Evolutionary conservation across 23 tunicate genomes (phyloP).

Genomic region (Ascidia mentula): DNA sequence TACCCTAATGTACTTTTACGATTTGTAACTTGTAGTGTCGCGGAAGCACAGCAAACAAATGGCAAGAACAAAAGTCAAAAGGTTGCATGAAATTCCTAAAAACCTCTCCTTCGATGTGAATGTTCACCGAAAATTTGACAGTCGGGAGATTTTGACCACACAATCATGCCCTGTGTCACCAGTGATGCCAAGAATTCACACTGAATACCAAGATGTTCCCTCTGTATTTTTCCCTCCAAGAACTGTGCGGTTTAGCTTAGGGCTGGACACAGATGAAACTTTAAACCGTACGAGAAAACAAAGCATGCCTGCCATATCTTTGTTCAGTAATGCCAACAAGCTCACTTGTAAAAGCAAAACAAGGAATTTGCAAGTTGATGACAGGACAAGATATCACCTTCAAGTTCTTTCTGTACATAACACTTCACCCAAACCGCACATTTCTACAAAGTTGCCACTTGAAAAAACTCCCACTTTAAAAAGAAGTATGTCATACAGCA

Average conservation of each 20-base stretch:
- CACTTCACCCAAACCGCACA: too few species aligned
- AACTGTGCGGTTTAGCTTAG: neutral
- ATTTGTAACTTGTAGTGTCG: too few species aligned
- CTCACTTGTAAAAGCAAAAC: neutral
- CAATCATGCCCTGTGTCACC: slow-evolving; percentile 49
- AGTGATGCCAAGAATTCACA: neutral
- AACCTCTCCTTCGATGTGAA: neutral
- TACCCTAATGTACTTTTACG: too few species aligned
- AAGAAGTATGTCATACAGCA: slow-evolving; percentile 11
- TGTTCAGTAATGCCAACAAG: neutral
- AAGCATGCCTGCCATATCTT: neutral
- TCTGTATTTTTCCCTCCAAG: neutral
- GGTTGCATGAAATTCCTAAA: neutral
- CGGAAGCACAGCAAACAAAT: slow-evolving; percentile 19
- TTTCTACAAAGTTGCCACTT: too few species aligned
- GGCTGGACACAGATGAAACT: neutral
- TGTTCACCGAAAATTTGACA: neutral
- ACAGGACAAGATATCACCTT: too few species aligned
- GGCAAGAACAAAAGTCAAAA: neutral
- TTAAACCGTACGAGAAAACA: neutral
- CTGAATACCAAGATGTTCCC: neutral
- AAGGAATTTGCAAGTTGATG: too few species aligned
- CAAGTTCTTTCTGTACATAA: too few species aligned
- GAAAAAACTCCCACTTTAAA: neutral
- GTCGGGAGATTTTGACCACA: neutral